Base-by-base conservation (phyloP, 1,140 invertebrate genomes). In the Macrobrachium nipponense region DNA sequence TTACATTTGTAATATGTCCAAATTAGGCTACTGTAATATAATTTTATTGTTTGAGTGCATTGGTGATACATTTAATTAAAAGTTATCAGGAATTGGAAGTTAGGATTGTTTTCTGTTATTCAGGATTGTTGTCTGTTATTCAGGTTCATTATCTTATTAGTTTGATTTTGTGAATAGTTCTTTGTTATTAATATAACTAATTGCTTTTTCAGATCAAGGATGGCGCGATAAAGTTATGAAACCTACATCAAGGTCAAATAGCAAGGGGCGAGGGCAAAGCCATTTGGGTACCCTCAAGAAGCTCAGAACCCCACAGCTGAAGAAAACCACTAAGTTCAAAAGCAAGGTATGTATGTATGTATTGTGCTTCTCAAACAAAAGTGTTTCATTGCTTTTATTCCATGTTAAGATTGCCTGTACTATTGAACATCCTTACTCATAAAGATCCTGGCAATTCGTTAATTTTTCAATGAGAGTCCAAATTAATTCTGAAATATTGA, bases 301-400 rank as follows among this genome's bases (percentile, higher is more conserved):
- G 11, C 60, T 51, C 58, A 86, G 60, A 23, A 86, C 68, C 8
- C 77, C 83, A n/a, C 64, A 66, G 17, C 44, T 80, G 51, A 86
- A 80, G 68, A 86, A 86, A 43, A 79, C 83, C 23, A 51, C 66
- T n/a, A 86, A 86, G 83, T 86, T 86, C 61, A 86, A 86, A 51
- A 78, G 77, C 23, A 86, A 86, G 78, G 83, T 86, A 15, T 18
- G 27, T 36, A 36, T 4, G n/a, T n/a, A n/a, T 36, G 73, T 66
- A 44, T 80, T 20, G n/a, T 23, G 27, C 11, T 51, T 36, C 23
- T 8, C 51, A 51, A 51, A 12, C 8, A 10, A 5, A 51, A 12
- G 51, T 51, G 3, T 51, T 51, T 51, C 20, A 70, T 70, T 70
- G 1, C 23, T 14, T 15, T 27, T 14, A n/a, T 27, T 70, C 5